These are phyloP conservation scores for Centropus bengalensis DNA, from an alignment of 2,113 vertebrate species.

Conservation along the genomic window DNA sequence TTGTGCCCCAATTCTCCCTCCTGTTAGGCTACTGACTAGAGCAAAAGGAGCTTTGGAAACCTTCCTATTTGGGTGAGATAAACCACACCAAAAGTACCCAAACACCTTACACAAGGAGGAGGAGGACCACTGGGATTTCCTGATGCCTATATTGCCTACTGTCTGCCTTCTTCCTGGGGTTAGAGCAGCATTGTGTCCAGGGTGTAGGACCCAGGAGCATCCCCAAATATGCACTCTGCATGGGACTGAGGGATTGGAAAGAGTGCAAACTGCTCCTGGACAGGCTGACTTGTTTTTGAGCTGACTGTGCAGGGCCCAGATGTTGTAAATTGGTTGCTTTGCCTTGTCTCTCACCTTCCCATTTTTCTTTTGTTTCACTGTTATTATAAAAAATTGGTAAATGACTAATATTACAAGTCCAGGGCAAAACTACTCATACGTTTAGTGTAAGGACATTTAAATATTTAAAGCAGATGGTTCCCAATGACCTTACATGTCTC, in stretches of 20 bases:
- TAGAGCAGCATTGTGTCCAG: not conserved
- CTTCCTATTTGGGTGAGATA: not conserved
- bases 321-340: conserved; percentile 66
- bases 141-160: not conserved
- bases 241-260: not conserved
- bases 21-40: not conserved
- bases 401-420: conserved; percentile 60
- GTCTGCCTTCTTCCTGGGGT: not conserved
- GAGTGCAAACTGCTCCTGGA: not conserved
- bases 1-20: fast-evolving
- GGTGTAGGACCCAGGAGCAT: not conserved
- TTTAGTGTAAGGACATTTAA: conserved; percentile 68
- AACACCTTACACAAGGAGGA: not conserved
- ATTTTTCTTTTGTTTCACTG: conserved; percentile 61
- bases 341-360: conserved; percentile 50
- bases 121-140: not conserved
- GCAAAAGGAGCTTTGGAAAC: not conserved
- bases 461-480: conserved; percentile 74
- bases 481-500: conserved; percentile 75
- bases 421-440: conserved; percentile 64
- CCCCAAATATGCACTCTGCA: fast-evolving
- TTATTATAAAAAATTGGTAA: conserved; percentile 66
- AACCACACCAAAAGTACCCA: not conserved
- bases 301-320: conserved; percentile 22
- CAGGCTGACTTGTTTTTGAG: conserved; percentile 9